These are phyloP conservation scores for Agrotis ipsilon DNA, from an alignment of 2,888 invertebrate species.

Conservation along the genomic window DNA sequence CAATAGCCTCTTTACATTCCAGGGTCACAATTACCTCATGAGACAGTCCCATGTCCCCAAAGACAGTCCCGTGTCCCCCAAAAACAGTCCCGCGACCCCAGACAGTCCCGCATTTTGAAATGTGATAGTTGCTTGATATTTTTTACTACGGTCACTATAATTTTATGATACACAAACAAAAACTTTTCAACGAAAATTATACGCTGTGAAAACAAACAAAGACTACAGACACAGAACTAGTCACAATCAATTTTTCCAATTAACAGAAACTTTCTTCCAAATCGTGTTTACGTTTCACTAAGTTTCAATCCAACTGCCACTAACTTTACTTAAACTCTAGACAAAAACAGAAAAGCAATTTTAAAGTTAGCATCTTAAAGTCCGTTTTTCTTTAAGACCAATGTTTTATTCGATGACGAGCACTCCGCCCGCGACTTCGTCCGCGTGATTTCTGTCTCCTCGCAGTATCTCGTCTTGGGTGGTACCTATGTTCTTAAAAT, in stretches of 20 bases:
- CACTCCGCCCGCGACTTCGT: no score
- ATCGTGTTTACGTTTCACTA: constrained; percentile 22
- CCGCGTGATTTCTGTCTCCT: no score
- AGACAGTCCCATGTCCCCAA: no score
- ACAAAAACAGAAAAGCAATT: constrained; percentile 50
- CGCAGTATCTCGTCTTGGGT: no score
- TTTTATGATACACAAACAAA: not conserved
- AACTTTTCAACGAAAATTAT: constrained; percentile 6
- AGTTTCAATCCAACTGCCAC: constrained; percentile 34
- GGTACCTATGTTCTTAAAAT: no score
- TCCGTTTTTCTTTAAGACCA: constrained; percentile 13
- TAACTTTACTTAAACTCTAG: constrained; percentile 15
- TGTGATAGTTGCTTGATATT: not conserved
- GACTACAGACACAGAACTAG: constrained; percentile 13
- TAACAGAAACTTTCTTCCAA: constrained; percentile 15
- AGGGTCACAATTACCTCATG: no score
- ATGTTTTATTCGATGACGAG: constrained; percentile 22
- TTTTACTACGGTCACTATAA: not conserved
- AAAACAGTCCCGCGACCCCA: no score
- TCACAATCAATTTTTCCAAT: constrained; percentile 30
- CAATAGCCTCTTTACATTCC: no score
- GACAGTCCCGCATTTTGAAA: no score
- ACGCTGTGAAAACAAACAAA: constrained; percentile 13
- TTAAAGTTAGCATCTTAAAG: constrained; percentile 25
- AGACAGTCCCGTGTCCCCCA: no score